Evolutionary conservation across 2,888 invertebrate species (phyloP).

Genomic region (Xiphydria camelus): DNA sequence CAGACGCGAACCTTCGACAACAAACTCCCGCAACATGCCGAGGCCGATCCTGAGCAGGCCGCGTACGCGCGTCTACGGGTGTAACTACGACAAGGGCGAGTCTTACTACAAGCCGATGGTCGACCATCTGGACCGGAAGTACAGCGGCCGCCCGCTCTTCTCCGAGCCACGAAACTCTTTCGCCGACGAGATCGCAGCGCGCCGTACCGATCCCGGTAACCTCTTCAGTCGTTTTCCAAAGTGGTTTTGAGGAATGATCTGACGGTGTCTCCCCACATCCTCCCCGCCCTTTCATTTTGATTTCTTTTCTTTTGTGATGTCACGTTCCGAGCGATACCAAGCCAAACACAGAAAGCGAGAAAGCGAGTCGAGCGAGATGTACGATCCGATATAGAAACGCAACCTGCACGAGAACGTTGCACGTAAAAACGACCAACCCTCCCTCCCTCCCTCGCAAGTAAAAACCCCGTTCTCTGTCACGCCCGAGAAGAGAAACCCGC

Average conservation of each 20-base stretch:
- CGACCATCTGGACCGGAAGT: slow-evolving; percentile 75
- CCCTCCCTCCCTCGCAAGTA: too few species aligned
- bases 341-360: too few species aligned
- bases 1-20: too few species aligned
- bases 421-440: too few species aligned
- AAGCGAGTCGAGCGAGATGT: too few species aligned
- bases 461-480: too few species aligned
- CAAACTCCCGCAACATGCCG: slow-evolving; percentile 54
- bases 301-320: too few species aligned
- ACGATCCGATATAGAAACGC: too few species aligned
- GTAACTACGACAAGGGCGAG: slow-evolving; percentile 83
- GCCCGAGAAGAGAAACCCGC: too few species aligned
- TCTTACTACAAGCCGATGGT: slow-evolving; percentile 80
- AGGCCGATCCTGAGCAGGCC: slow-evolving; percentile 63
- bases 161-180: slow-evolving; percentile 56
- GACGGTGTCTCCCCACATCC: neutral
- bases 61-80: slow-evolving; percentile 82
- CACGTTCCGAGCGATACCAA: neutral
- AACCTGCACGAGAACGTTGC: too few species aligned
- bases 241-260: slow-evolving; percentile 54
- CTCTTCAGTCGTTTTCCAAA: slow-evolving; percentile 57
- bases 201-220: slow-evolving; percentile 60
- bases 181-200: slow-evolving; percentile 61
- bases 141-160: slow-evolving; percentile 60
- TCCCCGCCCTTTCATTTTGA: slow-evolving; percentile 1